Conservation (phyloP, 2,888 invertebrate species). For the Aleiodes testaceus region DNA sequence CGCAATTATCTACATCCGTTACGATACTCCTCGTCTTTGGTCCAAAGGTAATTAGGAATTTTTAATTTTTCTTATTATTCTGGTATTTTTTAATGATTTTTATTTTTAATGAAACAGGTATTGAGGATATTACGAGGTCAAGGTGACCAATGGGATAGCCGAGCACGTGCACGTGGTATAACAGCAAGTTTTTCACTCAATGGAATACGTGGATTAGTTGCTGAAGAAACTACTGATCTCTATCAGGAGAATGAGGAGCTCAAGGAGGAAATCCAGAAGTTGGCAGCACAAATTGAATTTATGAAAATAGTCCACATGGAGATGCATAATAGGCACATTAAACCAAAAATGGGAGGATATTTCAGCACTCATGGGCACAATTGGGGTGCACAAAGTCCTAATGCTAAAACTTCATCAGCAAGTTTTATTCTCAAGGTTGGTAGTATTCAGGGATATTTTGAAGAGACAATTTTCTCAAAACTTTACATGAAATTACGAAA, state of each 20-base stretch:
- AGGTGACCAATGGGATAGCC: slow-evolving; percentile 92
- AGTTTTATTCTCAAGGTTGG: slow-evolving; percentile 65
- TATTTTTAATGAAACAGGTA: slow-evolving; percentile 75
- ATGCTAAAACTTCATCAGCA: slow-evolving; percentile 63
- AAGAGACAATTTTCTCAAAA: not conserved
- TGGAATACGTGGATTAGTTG: slow-evolving; percentile 85
- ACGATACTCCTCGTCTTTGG: slow-evolving; percentile 89
- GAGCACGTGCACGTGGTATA: slow-evolving; percentile 86
- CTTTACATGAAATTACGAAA: not conserved
- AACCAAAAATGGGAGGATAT: slow-evolving; percentile 88
- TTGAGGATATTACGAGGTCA: slow-evolving; percentile 87
- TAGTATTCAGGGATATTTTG: slow-evolving; percentile 39
- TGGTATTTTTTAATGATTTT: too few species aligned
- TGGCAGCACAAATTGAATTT: slow-evolving; percentile 93
- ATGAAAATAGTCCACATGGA: slow-evolving; percentile 97
- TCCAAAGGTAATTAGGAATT: slow-evolving; percentile 81
- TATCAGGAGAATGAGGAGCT: slow-evolving; percentile 94
- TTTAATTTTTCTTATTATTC: not conserved
- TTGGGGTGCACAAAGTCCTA: slow-evolving; percentile 63
- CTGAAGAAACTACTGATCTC: slow-evolving; percentile 89
- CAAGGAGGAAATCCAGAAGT: slow-evolving; percentile 92
- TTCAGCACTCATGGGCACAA: slow-evolving; percentile 76
- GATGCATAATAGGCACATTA: slow-evolving; percentile 91
- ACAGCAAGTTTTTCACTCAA: slow-evolving; percentile 90
- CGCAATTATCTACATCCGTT: slow-evolving; percentile 92